Evolutionary conservation across 2,888 invertebrate species (phyloP).

Genomic region (Drosophila borborema): DNA sequence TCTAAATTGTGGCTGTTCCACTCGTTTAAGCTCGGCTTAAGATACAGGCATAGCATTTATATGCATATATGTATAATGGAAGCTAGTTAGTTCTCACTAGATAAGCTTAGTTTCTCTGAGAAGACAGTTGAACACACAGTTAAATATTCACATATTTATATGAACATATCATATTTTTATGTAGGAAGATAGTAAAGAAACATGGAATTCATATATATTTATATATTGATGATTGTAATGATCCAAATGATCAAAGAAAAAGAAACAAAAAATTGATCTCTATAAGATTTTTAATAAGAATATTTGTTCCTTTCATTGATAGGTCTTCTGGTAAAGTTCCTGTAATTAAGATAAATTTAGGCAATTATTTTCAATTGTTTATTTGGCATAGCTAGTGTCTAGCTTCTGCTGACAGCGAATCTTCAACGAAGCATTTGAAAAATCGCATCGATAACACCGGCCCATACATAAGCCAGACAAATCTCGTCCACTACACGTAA

Average conservation of each 20-base stretch:
- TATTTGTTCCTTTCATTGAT: too few relatives aligned
- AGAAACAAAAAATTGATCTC: background rate
- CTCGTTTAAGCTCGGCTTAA: background rate
- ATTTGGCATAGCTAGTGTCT: slow-evolving; percentile 4
- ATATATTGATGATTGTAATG: too few relatives aligned
- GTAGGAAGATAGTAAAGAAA: too few relatives aligned
- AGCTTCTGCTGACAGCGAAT: slow-evolving; percentile 37
- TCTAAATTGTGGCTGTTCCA: slow-evolving; percentile 16
- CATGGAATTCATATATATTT: too few relatives aligned
- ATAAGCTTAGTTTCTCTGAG: background rate
- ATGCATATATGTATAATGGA: background rate
- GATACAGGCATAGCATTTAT: background rate
- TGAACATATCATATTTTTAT: too few relatives aligned
- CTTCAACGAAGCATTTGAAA: slow-evolving; percentile 42
- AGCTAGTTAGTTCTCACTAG: background rate
- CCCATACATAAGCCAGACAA: slow-evolving; percentile 53
- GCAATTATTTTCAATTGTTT: slow-evolving; percentile 64
- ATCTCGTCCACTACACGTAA: slow-evolving; percentile 49
- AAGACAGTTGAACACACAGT: background rate
- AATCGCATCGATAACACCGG: slow-evolving; percentile 59
- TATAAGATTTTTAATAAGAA: background rate
- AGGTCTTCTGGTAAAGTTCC: slow-evolving; percentile 2
- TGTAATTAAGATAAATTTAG: slow-evolving; percentile 37
- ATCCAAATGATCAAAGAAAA: too few relatives aligned
- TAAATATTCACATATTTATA: too few relatives aligned